Evolutionary conservation across 2,888 invertebrate species (phyloP).

Genomic region (Drosophila prolongata): DNA sequence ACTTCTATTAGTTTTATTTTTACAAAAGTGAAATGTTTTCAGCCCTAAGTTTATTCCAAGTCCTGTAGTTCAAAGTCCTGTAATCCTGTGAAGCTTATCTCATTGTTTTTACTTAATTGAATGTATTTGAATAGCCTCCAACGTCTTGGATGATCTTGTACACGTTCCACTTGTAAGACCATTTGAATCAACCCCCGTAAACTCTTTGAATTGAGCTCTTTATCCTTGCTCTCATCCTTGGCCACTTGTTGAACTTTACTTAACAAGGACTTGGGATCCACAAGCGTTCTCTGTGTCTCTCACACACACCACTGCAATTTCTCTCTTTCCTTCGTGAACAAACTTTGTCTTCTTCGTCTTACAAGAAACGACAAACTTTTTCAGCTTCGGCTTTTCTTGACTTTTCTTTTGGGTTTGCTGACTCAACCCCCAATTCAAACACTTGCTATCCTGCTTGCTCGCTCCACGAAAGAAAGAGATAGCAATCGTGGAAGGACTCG

Average conservation of each 20-base stretch:
- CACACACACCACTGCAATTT: slow-evolving; percentile 5
- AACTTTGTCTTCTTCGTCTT: slow-evolving; percentile 50
- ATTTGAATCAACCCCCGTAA: neutral
- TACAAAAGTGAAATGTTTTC: too few relatives aligned
- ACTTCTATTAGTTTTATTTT: too few relatives aligned
- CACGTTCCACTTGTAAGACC: neutral
- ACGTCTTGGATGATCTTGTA: slow-evolving; percentile 1
- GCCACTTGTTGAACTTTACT: slow-evolving; percentile 75
- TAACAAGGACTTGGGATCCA: slow-evolving; percentile 54
- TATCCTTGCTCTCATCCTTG: slow-evolving; percentile 4
- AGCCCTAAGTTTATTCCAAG: too few relatives aligned
- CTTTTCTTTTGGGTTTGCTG: slow-evolving; percentile 27
- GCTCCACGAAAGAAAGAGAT: slow-evolving; percentile 38
- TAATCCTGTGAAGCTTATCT: too few relatives aligned
- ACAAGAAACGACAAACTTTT: slow-evolving; percentile 48
- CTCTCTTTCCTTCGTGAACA: slow-evolving; percentile 12
- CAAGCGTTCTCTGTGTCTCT: slow-evolving; percentile 47
- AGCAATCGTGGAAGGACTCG: slow-evolving; percentile 31
- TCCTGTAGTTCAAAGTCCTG: too few relatives aligned
- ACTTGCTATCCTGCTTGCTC: slow-evolving; percentile 46
- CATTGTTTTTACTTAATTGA: too few relatives aligned
- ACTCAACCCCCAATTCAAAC: slow-evolving; percentile 64
- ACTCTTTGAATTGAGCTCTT: neutral
- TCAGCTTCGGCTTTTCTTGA: slow-evolving; percentile 43
- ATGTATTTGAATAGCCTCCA: neutral